phyloP scores from a whole-genome alignment of 2,888 invertebrate genomes.

The Tenthredo scrophulariae region DNA sequence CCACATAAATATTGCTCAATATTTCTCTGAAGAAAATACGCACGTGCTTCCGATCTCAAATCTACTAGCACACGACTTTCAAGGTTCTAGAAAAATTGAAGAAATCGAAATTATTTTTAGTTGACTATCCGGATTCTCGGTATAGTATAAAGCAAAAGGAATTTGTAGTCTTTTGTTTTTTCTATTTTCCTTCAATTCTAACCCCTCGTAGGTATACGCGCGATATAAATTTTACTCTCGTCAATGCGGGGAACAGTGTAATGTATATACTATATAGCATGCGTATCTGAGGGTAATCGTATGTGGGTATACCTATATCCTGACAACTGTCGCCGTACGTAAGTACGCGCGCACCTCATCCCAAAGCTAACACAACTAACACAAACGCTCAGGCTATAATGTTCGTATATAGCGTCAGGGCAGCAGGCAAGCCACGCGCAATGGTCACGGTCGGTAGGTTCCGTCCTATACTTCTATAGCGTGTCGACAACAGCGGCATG shows the following conservation, averaged over 20 bases:
- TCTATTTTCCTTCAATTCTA: no score
- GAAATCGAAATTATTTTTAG: no score
- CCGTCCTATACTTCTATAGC: background rate
- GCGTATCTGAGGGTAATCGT: background rate
- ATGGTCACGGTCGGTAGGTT: slow-evolving; percentile 45
- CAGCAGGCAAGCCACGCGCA: slow-evolving; percentile 47
- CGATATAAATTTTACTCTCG: background rate
- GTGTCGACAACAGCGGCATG: background rate
- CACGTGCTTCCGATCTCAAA: no score
- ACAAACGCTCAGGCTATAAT: background rate
- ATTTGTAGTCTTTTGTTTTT: no score
- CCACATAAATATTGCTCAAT: no score
- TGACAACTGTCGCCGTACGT: background rate
- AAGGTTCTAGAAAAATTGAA: no score
- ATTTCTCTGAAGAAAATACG: no score
- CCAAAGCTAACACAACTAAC: background rate
- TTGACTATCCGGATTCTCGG: no score
- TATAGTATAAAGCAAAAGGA: no score
- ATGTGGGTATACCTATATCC: background rate
- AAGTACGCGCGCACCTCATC: background rate
- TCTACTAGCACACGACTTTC: no score
- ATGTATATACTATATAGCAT: background rate
- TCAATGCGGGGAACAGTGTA: background rate
- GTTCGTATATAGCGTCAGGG: slow-evolving; percentile 5
- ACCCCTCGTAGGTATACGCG: background rate